Base-by-base conservation (phyloP, 2,888 invertebrate genomes). In the Elmis aenea region DNA sequence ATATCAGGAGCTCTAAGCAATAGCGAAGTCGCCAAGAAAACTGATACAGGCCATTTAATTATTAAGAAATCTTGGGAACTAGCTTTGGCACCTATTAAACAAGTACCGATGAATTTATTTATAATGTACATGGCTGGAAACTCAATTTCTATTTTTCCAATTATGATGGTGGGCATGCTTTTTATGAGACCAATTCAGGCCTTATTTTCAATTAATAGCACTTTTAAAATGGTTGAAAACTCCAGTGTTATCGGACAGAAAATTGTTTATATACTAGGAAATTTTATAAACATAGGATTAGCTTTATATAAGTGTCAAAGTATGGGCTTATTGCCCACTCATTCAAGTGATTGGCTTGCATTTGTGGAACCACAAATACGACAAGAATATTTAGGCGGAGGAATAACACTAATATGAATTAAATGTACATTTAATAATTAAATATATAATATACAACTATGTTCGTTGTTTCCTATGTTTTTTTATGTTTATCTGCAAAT, bases 91-190 rank as follows among this genome's bases (percentile, higher is more conserved):
- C 96, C 97, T 2, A 66, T 97, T 16, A 96, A 96, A 67, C 95
- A 91, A 72, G 90, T 90, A 49, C 96, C 96, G 1, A 99, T 99
- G 99, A 99, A 99, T 69, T 73, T 99, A 44, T 94, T 99, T 66
- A 93, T 99, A 41, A 96, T 99, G 94, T 99, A 97, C 69, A 99
- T 99, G 99, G 94, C 97, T 33, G 97, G 97, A 10, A 96, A 93
- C 67, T 94, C 96, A 0, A 96, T 99, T 57, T 97, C 96, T 1
- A 97, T 99, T 56, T 97, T 99, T 59, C 99, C 99, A 0, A 99
- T 99, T 27, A 99, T 99, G 99, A 99, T 99, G 99, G 95, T 99
- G 5, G 96, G 95, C 24, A 99, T 99, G 99, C 77, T 99, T 71
- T 85, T 97, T 55, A 86, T 97, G 57, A 75, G 96, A 43, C 97